Percentiles rank a stretch among this genome's conserved stretches.
Evolutionary conservation across 2,888 invertebrate genomes (phyloP).

Genomic region (Mimachlamys varia): DNA sequence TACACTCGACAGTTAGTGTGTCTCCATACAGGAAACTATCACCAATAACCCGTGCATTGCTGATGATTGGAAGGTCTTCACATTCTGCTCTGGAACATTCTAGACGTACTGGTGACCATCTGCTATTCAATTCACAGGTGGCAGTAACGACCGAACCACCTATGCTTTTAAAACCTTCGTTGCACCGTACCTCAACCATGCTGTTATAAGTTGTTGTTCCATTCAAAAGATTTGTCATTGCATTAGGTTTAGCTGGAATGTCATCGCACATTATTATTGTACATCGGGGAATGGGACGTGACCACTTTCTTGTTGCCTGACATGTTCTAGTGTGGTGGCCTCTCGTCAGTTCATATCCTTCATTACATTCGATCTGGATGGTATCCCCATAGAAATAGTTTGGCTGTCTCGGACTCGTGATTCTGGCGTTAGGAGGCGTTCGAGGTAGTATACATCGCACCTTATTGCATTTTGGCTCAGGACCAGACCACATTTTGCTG

Average conservation of each 20-base stretch:
- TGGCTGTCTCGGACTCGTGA: conserved; percentile 43
- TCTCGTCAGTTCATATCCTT: conserved; percentile 66
- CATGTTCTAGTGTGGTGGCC: conserved; percentile 63
- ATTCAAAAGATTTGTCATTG: conserved; percentile 49
- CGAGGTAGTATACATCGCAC: conserved; percentile 60
- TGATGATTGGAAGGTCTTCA: conserved; percentile 54
- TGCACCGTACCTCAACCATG: conserved; percentile 55
- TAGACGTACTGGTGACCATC: conserved; percentile 75
- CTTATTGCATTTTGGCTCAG: conserved; percentile 62
- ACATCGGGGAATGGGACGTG: conserved; percentile 58
- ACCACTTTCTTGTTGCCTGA: conserved; percentile 64
- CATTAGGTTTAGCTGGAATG: conserved; percentile 53
- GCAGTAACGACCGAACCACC: conserved; percentile 53
- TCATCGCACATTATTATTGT: conserved; percentile 57
- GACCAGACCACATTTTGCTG: conserved; percentile 66
- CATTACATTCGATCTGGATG: conserved; percentile 68
- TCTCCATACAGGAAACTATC: conserved; percentile 52
- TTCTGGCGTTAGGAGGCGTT: conserved; percentile 54
- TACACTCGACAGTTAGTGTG: conserved; percentile 60
- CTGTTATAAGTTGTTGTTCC: conserved; percentile 53
- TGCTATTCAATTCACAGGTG: conserved; percentile 73
- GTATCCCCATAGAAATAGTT: conserved; percentile 58
- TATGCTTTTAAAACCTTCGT: conserved; percentile 58
- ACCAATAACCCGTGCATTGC: conserved; percentile 50
- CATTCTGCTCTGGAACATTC: conserved; percentile 71